These are phyloP conservation scores for Chrysopilus asiliformis DNA, from an alignment of 2,888 invertebrate species.

Conservation along the genomic window DNA sequence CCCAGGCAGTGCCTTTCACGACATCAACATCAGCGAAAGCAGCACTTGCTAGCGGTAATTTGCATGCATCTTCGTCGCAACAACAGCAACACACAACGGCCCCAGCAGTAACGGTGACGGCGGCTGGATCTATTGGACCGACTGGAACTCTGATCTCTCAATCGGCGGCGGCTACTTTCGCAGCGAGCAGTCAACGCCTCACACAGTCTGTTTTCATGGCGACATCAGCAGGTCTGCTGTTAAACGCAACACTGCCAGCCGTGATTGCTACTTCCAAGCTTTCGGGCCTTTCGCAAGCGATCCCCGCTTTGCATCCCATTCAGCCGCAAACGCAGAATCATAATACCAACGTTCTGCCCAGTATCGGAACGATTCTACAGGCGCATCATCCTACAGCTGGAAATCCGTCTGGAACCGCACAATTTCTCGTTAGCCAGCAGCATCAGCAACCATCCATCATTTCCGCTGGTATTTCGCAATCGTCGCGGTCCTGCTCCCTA, in stretches of 20 bases:
- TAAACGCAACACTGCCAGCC: constrained; percentile 32
- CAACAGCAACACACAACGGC: background rate
- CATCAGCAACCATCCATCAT: too few relatives aligned
- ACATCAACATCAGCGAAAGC: constrained; percentile 18
- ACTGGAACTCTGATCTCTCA: background rate
- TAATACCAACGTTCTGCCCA: constrained; percentile 10
- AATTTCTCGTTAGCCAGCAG: too few relatives aligned
- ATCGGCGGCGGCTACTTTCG: constrained; percentile 1
- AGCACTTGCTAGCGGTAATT: constrained; percentile 27
- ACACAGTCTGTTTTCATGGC: constrained; percentile 34
- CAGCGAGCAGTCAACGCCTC: constrained; percentile 10
- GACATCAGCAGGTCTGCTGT: constrained; percentile 29
- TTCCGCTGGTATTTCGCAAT: too few relatives aligned
- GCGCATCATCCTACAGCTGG: too few relatives aligned
- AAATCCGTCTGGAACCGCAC: too few relatives aligned
- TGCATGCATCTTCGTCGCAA: constrained; percentile 5
- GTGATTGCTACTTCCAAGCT: constrained; percentile 20
- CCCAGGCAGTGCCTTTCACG: constrained; percentile 13
- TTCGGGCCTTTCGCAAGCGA: constrained; percentile 14
- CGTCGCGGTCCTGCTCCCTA: too few relatives aligned
- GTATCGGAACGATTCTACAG: constrained; percentile 13
- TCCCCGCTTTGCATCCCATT: constrained; percentile 33
- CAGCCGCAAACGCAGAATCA: constrained; percentile 16
- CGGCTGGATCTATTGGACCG: background rate
- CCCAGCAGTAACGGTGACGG: background rate